Base-by-base conservation (phyloP, 2,113 vertebrate species). In the Globicephala melas region DNA sequence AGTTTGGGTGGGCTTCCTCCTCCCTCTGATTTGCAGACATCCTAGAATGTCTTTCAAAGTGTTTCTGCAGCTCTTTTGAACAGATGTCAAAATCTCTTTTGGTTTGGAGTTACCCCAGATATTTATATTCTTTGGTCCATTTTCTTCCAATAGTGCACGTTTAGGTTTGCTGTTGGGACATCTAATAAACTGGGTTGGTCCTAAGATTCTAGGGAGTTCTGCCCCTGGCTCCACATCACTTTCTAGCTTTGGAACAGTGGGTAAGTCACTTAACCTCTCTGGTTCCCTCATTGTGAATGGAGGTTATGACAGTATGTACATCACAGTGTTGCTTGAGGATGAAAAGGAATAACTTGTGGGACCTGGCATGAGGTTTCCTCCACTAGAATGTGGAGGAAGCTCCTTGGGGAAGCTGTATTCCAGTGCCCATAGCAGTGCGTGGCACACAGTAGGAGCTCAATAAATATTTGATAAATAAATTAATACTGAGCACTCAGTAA, bases 1-100 rank as follows among this genome's bases (percentile, higher is more conserved):
- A 6, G 23, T 96, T 83, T 95, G 97, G 97, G 97, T 97, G 96
- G 97, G 95, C 95, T 95, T 50, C 60, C 53, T 44, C 26, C 13
- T 41, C 21, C 9, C 71, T 55, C 33, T 60, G 87, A 58, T 53
- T 83, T 93, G n/a, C 50, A 95, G 89, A 96, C 58, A 47, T 38
- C 93, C 70, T 86, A 28, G 91, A 84, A 65, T 84, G 76, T 63
- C 63, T 83, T 89, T 85, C 33, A 80, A 58, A 84, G 81, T 68
- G 76, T 95, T 89, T 84, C 76, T 58, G 38, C 36, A 65, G 86
- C 94, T 85, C 36, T 87, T 95, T 94, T 80, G 96, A 89, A 76
- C 63, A 76, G 58, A 93, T 86, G 88, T 95, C 94, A 95, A 83
- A 85, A 91, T 85, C 79, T 85, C 77, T 92, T 92, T 89, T 13